Evolutionary conservation across 2,797 vertebrate species (phyloP), one percentile per base, ranked within the genome.

Genomic region (Denticeps clupeoides): DNA sequence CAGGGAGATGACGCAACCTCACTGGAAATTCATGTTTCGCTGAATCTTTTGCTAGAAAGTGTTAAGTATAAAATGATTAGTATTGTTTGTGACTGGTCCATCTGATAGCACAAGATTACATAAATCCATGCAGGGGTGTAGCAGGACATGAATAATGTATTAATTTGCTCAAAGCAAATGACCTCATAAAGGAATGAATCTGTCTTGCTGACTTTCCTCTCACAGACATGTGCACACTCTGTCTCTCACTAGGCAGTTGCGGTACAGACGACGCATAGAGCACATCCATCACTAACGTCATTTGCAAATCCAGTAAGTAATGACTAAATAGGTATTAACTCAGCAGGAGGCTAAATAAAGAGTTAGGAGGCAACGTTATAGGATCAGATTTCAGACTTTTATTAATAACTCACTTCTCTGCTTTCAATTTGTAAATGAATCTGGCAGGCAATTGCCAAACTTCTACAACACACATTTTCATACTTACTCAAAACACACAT

Each of bases 401-500:
- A 78, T 74, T 79, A 73, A 75, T 78, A 82, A 68, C 60, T 54
- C 27, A 52, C 62, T 43, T 74, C 71, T 70, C 73, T 45, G 54
- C 63, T 77, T 75, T 74, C 72, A 65, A 65, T 73, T 63, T 59
- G 71, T 71, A 71, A 78, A 68, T 49, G 63, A 72, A 75, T 72
- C 69, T 68, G 43, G 49, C 38, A 60, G 57, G 51, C 38, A 37
- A 54, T 56, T 44, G 43, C 48, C n/a, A 19, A 51, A 59, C 54
- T 51, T 56, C 40, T 49, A 25, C 25, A 11, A 53, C 37, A 22
- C 41, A 55, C 51, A 47, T n/a, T n/a, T n/a, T n/a, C 11, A 23
- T n/a, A 38, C 47, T 60, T 50, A 56, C 49, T 28, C 49, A 44
- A 32, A 47, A 32, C 44, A 52, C 24, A 10, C 12, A 41, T 12